Evolutionary conservation across 2,113 vertebrate genomes (phyloP), one percentile per base, ranked within the genome.

Genomic region (Capreolus pygargus): DNA sequence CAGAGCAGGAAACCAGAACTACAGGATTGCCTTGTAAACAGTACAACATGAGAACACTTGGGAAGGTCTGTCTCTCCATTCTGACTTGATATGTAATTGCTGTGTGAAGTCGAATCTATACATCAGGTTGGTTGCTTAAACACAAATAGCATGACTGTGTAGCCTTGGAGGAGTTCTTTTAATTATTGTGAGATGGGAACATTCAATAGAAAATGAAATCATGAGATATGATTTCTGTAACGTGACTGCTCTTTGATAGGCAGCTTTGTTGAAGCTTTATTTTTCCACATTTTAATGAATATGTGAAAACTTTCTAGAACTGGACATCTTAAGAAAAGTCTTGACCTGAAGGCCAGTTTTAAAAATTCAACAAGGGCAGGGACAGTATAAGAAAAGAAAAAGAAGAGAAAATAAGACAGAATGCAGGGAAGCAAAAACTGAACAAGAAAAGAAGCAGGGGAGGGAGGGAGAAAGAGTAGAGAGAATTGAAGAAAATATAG

Each of bases 21-120:
- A 64, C 74, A 96, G 96, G 94, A 45, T 81, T 47, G 96, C 89
- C 97, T 95, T 97, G 95, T 98, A 98, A 98, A 96, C 86, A 97
- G 91, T 57, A 86, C 87, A 82, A 58, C 91, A 43, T 55, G 85
- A 86, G 95, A 95, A 81, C 86, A n/a, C 28, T 85, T 23, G 45
- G 89, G 61, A 90, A 84, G 52, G 82, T 58, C 97, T 93, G 90
- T 74, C 92, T 79, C 96, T 94, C 78, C 25, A 21, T 27, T 70
- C 50, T 43, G 57, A 89, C 85, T 91, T 21, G 0, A 64, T 86
- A 81, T 19, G 86, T 84, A 78, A 47, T 17, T 60, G 36, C 89
- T 61, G 9, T 10, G 79, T 86, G 25, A 95, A 97, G 96, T 36
- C 81, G 47, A 25, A 91, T 43, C 83, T 67, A 54, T 57, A 50